These are phyloP conservation scores for Ischnura elegans DNA, from an alignment of 2,888 invertebrate species.

Conservation along the genomic window DNA sequence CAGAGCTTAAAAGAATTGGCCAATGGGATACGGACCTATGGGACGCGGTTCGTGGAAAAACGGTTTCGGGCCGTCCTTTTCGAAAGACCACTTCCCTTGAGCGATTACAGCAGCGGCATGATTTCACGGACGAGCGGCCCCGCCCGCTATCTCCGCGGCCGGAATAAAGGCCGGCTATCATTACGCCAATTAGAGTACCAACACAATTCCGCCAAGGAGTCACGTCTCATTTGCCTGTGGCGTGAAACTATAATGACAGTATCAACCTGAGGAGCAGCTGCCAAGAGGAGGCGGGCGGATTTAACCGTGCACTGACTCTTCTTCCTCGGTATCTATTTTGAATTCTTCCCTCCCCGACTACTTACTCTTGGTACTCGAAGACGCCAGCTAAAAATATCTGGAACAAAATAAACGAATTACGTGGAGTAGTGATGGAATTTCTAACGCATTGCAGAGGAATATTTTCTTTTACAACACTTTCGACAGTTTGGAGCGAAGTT, in stretches of 20 bases:
- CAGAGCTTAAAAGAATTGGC: neutral
- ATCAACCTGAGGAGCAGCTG: neutral
- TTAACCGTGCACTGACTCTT: neutral
- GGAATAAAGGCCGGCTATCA: neutral
- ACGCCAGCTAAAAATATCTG: neutral
- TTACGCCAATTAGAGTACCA: neutral
- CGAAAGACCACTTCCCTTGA: neutral
- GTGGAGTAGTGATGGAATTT: too few relatives aligned
- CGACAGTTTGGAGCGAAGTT: too few relatives aligned
- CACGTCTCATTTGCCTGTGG: neutral
- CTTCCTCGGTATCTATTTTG: neutral
- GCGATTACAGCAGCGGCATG: neutral
- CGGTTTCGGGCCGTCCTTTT: too few relatives aligned
- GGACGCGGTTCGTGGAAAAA: neutral
- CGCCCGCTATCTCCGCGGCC: neutral
- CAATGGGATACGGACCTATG: neutral
- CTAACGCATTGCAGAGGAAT: too few relatives aligned
- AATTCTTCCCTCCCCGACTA: neutral
- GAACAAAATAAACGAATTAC: too few relatives aligned
- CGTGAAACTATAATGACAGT: neutral
- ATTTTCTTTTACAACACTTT: too few relatives aligned
- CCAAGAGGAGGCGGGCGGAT: neutral
- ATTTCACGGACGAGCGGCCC: neutral
- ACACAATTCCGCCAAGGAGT: neutral
- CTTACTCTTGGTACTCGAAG: neutral